Percentiles rank a stretch among this genome's conserved stretches.
These are phyloP conservation scores for Channallabes apus DNA, from an alignment of 2,797 vertebrate genomes.

Conservation along the genomic window DNA sequence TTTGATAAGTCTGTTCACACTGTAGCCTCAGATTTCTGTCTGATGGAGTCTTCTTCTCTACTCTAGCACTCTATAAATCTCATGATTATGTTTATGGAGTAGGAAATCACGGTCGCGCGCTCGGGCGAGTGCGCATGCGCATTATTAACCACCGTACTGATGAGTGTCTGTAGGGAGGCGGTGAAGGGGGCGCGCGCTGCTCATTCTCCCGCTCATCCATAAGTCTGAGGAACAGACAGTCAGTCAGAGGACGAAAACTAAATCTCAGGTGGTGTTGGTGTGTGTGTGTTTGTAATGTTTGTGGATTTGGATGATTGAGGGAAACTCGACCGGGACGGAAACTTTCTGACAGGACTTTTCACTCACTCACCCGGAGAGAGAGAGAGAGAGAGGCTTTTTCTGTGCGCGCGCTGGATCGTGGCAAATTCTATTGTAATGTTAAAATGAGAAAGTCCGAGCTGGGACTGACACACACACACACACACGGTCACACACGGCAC, in stretches of 20 bases:
- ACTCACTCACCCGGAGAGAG: slow-evolving; percentile 30
- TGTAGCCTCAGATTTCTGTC: neutral
- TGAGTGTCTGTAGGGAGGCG: slow-evolving; percentile 19
- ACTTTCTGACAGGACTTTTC: slow-evolving; percentile 47
- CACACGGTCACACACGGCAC: slow-evolving; percentile 74
- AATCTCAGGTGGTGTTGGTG: neutral
- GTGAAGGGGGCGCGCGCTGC: slow-evolving; percentile 43
- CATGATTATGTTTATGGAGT: neutral
- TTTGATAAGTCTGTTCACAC: too few species aligned
- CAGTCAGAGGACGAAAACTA: neutral
- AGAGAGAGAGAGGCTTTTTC: slow-evolving; percentile 71
- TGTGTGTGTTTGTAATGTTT: too few species aligned
- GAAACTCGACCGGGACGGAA: neutral
- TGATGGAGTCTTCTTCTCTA: neutral
- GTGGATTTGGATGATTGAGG: neutral
- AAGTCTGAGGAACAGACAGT: slow-evolving; percentile 27
- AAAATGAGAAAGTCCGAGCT: slow-evolving; percentile 76
- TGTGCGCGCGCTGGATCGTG: slow-evolving; percentile 82
- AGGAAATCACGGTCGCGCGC: neutral
- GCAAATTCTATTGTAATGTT: slow-evolving; percentile 91
- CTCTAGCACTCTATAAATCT: neutral
- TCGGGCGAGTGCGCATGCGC: slow-evolving; percentile 54
- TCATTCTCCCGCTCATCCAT: slow-evolving; percentile 55
- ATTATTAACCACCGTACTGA: slow-evolving; percentile 6
- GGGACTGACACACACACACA: slow-evolving; percentile 76